Evolutionary conservation across 1,140 invertebrate species (phyloP), one percentile per base, ranked within the genome.

Genomic region (Aphis craccivora): DNA sequence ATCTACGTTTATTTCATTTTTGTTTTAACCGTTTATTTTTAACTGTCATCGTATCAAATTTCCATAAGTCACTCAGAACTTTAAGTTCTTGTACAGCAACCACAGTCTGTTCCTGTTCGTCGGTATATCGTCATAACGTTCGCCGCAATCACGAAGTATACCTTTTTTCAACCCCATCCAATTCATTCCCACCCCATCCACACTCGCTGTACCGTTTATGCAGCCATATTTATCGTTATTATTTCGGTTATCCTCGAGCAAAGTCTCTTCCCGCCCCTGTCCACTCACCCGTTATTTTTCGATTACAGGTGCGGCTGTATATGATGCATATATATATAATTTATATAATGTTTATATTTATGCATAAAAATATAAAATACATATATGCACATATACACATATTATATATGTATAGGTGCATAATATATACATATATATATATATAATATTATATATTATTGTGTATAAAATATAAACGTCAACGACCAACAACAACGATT

Each of bases 401-500:
- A 55, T 3, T 55, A 55, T 55, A 40, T 5, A 22, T 55, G 14
- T 81, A 81, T 81, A 60, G 25, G 25, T 81, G 0, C 4, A 87
- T 87, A 76, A n/a, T 87, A 30, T 87, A 87, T 87, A 45, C 30
- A 83, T 25, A 67, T 67, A n/a, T 87, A 30, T 87, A 87, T 87
- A 45, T 45, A 83, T 25, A 86, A 84, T 30, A 30, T 60, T 35
- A 18, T 87, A 87, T 45, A 87, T 45, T 76, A 76, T 76, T 87
- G 43, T 89, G 53, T 89, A 53, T 53, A 53, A 89, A 48, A 53
- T 89, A 89, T 55, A 89, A 89, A 89, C 48, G 48, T 89, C 48
- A 89, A 89, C 88, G 88, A 89, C 88, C 88, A 55, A 55, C 88
- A 55, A 55, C 35, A 51, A 89, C n/a, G 88, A 55, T 55, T 89